Evolutionary conservation across 2,888 invertebrate species (phyloP).

Genomic region (Mesorhabditis spiculigera): DNA sequence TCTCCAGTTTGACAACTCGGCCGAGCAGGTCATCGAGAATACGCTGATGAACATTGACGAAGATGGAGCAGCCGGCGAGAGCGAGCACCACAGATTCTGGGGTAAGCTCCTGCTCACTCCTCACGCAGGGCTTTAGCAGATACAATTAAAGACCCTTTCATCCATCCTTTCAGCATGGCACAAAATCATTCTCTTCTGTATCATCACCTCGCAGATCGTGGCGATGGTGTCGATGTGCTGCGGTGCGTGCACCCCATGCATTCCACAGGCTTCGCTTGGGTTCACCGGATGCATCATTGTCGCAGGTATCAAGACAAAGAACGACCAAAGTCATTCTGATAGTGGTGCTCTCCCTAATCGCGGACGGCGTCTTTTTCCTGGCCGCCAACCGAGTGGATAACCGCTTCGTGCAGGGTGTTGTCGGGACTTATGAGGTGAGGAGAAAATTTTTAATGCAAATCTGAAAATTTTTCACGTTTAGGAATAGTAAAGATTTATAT

Average conservation of each 20-base stretch:
- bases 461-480: no score
- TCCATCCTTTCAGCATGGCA: slow-evolving; percentile 45
- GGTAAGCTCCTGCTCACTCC: slow-evolving; percentile 19
- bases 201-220: slow-evolving; percentile 47
- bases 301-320: slow-evolving; percentile 32
- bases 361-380: slow-evolving; percentile 55
- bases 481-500: background rate
- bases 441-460: no score
- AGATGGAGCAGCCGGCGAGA: slow-evolving; percentile 57
- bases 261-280: slow-evolving; percentile 48
- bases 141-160: background rate
- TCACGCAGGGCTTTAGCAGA: background rate
- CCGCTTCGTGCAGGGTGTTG: slow-evolving; percentile 55
- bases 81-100: slow-evolving; percentile 56
- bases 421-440: slow-evolving; percentile 53
- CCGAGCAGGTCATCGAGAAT: slow-evolving; percentile 55
- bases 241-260: slow-evolving; percentile 53
- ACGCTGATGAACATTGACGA: slow-evolving; percentile 54
- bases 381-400: slow-evolving; percentile 56
- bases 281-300: slow-evolving; percentile 53
- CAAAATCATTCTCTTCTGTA: slow-evolving; percentile 56
- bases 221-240: slow-evolving; percentile 54
- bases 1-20: slow-evolving; percentile 53
- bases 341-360: slow-evolving; percentile 52
- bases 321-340: slow-evolving; percentile 14